Evolutionary conservation across 30 jellyfish, hydroid and myxozoan species (phyloP).

Genomic region (Nemopilema nomurai): DNA sequence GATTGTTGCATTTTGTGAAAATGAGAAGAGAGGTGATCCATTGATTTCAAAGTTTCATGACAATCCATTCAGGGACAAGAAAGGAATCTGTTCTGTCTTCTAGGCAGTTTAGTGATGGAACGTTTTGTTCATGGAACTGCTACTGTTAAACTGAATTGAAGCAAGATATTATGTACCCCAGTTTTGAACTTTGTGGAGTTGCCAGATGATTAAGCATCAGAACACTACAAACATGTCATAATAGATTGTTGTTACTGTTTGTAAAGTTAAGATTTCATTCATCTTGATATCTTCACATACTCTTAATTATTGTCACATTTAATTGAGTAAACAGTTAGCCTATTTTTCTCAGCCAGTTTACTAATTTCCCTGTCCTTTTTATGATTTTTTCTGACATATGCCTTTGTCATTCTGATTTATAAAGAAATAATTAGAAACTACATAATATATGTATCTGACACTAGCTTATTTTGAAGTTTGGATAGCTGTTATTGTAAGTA

Average conservation of each 20-base stretch:
- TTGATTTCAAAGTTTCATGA: slow-evolving; percentile 74
- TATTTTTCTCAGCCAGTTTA: too few relatives aligned
- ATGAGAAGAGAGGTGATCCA: slow-evolving; percentile 75
- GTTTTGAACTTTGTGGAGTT: neutral
- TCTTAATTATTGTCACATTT: neutral
- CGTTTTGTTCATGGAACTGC: neutral
- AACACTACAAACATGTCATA: neutral
- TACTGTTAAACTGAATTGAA: neutral
- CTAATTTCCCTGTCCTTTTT: too few relatives aligned
- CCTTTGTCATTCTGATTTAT: neutral
- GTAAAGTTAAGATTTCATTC: neutral
- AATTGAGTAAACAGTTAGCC: too few relatives aligned
- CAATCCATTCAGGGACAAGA: slow-evolving; percentile 83
- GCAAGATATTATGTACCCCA: neutral
- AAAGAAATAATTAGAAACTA: neutral
- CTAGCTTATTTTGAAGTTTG: neutral
- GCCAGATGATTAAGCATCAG: neutral
- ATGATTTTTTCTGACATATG: neutral
- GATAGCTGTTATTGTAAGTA: neutral
- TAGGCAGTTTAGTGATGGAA: neutral
- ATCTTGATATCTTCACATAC: neutral
- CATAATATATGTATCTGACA: neutral
- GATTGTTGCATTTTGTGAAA: slow-evolving; percentile 81
- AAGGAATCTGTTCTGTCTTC: slow-evolving; percentile 52
- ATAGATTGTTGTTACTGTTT: too few relatives aligned